Base-by-base conservation (phyloP, 2,888 invertebrate genomes). In the Enchytraeus crypticus region DNA sequence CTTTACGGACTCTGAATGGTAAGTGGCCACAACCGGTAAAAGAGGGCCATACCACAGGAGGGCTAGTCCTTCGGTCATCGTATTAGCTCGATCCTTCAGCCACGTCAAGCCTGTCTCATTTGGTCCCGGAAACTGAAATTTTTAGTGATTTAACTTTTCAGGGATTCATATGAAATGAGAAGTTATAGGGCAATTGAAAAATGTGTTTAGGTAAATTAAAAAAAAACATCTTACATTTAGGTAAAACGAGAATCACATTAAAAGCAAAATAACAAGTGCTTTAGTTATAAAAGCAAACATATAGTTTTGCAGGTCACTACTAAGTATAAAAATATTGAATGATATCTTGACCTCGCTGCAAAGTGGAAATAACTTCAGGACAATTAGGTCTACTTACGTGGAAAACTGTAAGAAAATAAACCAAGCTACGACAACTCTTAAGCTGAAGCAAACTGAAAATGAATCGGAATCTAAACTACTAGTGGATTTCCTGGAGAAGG, bases 91-190 rank as follows among this genome's bases (percentile, higher is more conserved):
- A 3, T 29, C 45, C 27, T 30, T 11, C 11, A 45, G 8, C 30
- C 21, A 58, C 29, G 29, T 32, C 49, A 58, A 33, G 32, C 58
- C 51, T 26, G 23, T 53, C 21, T 53, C 51, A 43, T 59, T 59
- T n/a, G 59, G 51, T 14, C 59, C 51, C n/a, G 59, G 51, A 38
- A 38, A 59, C 43, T 53, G 21, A 18, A 38, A 57, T n/a, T n/a
- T n/a, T n/a, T n/a, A n/a, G n/a, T n/a, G n/a, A n/a, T n/a, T n/a
- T n/a, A n/a, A n/a, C n/a, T n/a, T n/a, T n/a, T n/a, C n/a, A n/a
- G n/a, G n/a, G n/a, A n/a, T n/a, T n/a, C n/a, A n/a, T n/a, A n/a
- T n/a, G n/a, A n/a, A n/a, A n/a, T n/a, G n/a, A n/a, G n/a, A n/a
- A n/a, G n/a, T n/a, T n/a, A n/a, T n/a, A n/a, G n/a, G n/a, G n/a